These are phyloP conservation scores for Sinotaia quadrata DNA, from an alignment of 2,888 invertebrate species.

Conservation along the genomic window DNA sequence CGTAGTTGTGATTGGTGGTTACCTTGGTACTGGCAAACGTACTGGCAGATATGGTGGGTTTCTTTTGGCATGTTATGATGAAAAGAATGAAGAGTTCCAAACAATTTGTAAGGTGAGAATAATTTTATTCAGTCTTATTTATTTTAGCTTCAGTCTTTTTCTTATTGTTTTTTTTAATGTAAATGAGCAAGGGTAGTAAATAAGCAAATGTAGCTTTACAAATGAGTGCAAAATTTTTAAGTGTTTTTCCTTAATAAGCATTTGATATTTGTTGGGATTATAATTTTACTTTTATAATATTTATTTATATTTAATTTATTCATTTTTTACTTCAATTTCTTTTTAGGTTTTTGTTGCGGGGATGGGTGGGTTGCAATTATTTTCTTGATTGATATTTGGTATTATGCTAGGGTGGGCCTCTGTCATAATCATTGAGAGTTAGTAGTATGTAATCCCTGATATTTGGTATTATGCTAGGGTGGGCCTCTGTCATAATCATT, in stretches of 20 bases:
- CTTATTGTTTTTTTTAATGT: background rate
- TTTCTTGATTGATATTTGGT: too few species aligned
- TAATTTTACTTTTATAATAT: background rate
- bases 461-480: too few species aligned
- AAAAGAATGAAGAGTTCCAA: conserved; percentile 91
- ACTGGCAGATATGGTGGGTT: conserved; percentile 96
- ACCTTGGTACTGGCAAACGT: conserved; percentile 91
- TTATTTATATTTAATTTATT: background rate
- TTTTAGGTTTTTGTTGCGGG: too few species aligned
- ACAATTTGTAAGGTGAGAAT: conserved; percentile 85
- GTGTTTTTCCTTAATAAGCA: too few species aligned
- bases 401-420: too few species aligned
- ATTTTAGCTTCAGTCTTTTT: background rate
- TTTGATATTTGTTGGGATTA: too few species aligned
- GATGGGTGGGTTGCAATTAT: too few species aligned
- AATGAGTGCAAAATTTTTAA: too few species aligned
- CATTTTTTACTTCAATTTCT: background rate
- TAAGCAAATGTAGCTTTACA: too few species aligned
- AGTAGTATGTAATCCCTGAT: too few species aligned
- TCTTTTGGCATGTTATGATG: conserved; percentile 93
- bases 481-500: too few species aligned
- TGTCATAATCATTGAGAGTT: too few species aligned
- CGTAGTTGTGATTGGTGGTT: conserved; percentile 95
- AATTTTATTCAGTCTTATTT: background rate
- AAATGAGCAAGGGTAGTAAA: background rate